A percentile compares a stretch with the other conserved stretches of the same genome.
These are phyloP conservation scores for Cheilosia vernalis DNA, from an alignment of 2,888 invertebrate genomes.

Conservation along the genomic window DNA sequence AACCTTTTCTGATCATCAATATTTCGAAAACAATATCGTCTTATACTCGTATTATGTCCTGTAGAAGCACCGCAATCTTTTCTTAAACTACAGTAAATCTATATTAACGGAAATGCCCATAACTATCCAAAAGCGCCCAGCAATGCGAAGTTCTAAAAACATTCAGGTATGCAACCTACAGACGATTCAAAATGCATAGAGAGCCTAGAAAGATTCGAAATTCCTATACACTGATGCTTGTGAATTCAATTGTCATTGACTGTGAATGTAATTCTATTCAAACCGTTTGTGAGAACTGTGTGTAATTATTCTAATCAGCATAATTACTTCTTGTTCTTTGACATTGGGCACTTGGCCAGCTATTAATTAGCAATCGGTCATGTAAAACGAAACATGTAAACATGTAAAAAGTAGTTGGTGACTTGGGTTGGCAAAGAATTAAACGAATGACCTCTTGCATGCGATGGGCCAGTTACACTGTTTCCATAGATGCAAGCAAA, in stretches of 20 bases:
- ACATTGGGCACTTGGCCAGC: conserved; percentile 71
- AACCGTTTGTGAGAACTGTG: conserved; percentile 50
- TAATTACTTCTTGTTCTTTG: conserved; percentile 71
- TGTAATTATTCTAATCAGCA: conserved; percentile 34
- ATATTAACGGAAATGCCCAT: too few relatives aligned
- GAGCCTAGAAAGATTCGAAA: neutral
- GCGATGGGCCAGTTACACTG: conserved; percentile 4
- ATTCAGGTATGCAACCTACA: too few relatives aligned
- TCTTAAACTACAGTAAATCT: too few relatives aligned
- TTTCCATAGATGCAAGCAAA: neutral
- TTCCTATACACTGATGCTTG: neutral
- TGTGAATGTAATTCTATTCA: conserved; percentile 38
- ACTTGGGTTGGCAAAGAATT: conserved; percentile 29
- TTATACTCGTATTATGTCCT: too few relatives aligned
- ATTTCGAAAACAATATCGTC: too few relatives aligned
- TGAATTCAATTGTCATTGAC: conserved; percentile 26
- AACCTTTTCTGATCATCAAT: too few relatives aligned
- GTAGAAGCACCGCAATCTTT: too few relatives aligned
- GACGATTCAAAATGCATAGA: neutral
- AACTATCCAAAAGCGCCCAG: too few relatives aligned
- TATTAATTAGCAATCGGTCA: conserved; percentile 81
- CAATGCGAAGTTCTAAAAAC: too few relatives aligned
- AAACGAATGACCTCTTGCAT: conserved; percentile 40
- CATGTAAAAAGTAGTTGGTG: conserved; percentile 5
- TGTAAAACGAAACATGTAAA: conserved; percentile 77